Evolutionary conservation across 2,888 invertebrate species (phyloP).

Genomic region (Apotomis betuletana): DNA sequence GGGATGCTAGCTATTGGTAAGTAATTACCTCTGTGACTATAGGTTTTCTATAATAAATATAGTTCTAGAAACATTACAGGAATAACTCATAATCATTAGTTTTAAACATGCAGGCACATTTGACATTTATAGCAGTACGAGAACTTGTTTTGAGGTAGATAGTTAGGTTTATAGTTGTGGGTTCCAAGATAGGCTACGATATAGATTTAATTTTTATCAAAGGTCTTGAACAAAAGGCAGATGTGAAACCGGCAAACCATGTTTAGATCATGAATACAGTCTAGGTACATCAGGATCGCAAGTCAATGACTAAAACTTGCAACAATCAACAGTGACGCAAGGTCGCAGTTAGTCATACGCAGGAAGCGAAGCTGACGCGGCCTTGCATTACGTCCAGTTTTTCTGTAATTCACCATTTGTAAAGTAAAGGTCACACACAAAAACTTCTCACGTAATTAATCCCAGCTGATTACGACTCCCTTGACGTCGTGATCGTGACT

Average conservation of each 20-base stretch:
- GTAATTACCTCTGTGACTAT: conserved; percentile 47
- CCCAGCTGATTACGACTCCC: not conserved
- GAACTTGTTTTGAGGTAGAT: too few relatives aligned
- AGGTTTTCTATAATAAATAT: too few relatives aligned
- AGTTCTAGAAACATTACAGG: too few relatives aligned
- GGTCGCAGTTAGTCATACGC: conserved; percentile 46
- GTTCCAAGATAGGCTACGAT: too few relatives aligned
- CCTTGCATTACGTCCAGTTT: conserved; percentile 59
- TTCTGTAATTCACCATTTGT: conserved; percentile 42
- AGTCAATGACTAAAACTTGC: not conserved
- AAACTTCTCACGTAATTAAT: conserved; percentile 8
- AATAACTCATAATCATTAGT: too few relatives aligned
- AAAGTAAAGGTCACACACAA: conserved; percentile 34
- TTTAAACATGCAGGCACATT: too few relatives aligned
- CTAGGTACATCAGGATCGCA: not conserved
- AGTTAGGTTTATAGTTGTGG: too few relatives aligned
- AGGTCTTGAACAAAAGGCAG: too few relatives aligned
- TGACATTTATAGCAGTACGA: too few relatives aligned
- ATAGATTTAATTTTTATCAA: too few relatives aligned
- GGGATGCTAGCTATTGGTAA: conserved; percentile 94
- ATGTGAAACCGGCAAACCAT: too few relatives aligned
- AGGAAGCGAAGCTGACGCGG: conserved; percentile 50
- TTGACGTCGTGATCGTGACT: not conserved
- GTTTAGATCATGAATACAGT: too few relatives aligned
- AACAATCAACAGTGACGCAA: conserved; percentile 37